Percentiles rank a stretch among this genome's conserved stretches.
Conservation (phyloP, 2,797 vertebrate species). For the Poecilia wingei region DNA sequence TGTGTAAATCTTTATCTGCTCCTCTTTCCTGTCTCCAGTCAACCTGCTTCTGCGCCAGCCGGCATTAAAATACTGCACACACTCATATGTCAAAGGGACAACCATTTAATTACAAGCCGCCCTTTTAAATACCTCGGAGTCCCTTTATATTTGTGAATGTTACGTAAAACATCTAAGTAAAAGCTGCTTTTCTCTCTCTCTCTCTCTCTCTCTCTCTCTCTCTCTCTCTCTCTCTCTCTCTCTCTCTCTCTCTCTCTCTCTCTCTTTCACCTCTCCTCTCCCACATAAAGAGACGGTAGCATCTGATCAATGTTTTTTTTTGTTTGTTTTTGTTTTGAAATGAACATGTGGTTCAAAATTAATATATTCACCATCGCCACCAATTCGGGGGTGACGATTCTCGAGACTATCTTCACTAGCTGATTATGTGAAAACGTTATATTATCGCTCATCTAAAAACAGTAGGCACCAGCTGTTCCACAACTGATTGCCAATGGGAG, state of each 20-base stretch:
- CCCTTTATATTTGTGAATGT: constrained; percentile 9
- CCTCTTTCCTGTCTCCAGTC: constrained; percentile 17
- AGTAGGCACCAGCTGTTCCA: neutral
- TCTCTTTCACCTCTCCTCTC: constrained; percentile 4
- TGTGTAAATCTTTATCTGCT: constrained; percentile 4
- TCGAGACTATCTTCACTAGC: neutral
- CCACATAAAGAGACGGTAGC: neutral
- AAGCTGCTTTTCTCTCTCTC: constrained; percentile 2
- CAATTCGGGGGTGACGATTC: neutral
- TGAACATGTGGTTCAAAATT: neutral
- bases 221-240: neutral
- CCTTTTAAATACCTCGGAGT: constrained; percentile 14
- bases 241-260: neutral
- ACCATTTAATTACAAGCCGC: constrained; percentile 33
- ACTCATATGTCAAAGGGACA: constrained; percentile 47
- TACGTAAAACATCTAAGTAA: constrained; percentile 18
- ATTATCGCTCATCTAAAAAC: neutral
- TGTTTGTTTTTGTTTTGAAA: neutral
- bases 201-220: neutral
- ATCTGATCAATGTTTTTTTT: neutral
- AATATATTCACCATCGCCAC: too few relatives aligned
- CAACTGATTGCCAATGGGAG: neutral
- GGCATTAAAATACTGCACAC: constrained; percentile 1
- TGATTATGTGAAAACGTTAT: neutral
- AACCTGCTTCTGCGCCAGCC: neutral